A percentile compares a stretch with the other conserved stretches of the same genome.
These are phyloP conservation scores for Stegastes partitus DNA, from an alignment of 2,113 vertebrate species.

Conservation along the genomic window DNA sequence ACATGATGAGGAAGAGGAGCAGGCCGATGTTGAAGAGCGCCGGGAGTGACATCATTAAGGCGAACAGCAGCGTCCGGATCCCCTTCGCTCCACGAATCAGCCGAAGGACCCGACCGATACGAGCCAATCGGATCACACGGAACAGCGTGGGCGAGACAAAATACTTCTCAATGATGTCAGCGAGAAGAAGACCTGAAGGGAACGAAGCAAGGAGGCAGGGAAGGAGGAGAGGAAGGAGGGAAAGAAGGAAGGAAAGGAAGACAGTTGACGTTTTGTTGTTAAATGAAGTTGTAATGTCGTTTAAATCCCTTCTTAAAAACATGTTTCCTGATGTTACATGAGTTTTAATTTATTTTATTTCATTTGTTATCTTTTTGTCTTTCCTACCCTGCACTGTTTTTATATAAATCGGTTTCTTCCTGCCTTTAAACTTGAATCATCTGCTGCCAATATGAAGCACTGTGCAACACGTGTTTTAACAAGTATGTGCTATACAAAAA, in stretches of 20 bases:
- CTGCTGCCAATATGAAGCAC: no score
- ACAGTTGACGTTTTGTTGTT: no score
- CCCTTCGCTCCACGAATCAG: conserved; percentile 95
- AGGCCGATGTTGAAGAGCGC: conserved; percentile 97
- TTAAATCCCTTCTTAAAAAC: no score
- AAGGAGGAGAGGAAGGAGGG: neutral
- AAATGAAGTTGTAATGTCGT: no score
- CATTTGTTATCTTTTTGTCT: no score
- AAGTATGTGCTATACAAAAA: no score
- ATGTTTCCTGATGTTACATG: no score
- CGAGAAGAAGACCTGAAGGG: conserved; percentile 89
- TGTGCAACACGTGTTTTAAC: no score
- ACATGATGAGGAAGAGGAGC: conserved; percentile 97
- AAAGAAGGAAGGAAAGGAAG: neutral
- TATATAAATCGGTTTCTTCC: no score
- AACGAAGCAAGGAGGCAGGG: neutral
- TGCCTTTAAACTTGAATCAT: no score
- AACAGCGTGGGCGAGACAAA: conserved; percentile 95
- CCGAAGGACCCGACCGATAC: conserved; percentile 93
- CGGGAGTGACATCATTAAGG: conserved; percentile 98
- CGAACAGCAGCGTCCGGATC: conserved; percentile 95
- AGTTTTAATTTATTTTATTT: no score
- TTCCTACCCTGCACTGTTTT: no score
- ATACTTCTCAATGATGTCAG: conserved; percentile 95
- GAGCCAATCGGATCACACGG: conserved; percentile 94